Evolutionary conservation across 2,113 vertebrate species (phyloP).

Genomic region (Apteryx owenii): DNA sequence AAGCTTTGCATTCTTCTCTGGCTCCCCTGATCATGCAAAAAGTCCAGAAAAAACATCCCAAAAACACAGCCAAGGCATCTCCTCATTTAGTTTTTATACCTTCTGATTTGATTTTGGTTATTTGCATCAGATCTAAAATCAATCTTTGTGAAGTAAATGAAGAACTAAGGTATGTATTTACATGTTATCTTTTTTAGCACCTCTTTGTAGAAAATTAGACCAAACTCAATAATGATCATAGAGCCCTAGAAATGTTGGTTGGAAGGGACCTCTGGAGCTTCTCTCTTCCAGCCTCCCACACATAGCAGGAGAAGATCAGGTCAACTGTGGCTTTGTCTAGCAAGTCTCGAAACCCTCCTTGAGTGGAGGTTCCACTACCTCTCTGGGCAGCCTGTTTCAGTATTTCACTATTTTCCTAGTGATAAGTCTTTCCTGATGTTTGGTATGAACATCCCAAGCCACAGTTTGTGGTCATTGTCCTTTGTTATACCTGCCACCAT

Average conservation of each 20-base stretch:
- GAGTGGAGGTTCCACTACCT: fast-evolving
- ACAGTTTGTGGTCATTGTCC: not conserved
- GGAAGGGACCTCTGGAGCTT: not conserved
- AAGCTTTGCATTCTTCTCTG: not conserved
- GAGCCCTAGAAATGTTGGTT: not conserved
- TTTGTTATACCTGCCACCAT: not conserved
- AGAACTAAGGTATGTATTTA: not conserved
- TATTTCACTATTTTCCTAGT: not conserved
- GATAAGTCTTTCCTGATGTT: not conserved
- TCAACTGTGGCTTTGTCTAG: not conserved
- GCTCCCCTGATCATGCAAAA: not conserved
- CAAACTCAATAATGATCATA: not conserved
- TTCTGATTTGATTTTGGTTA: not conserved
- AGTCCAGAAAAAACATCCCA: not conserved
- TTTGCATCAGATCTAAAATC: not conserved
- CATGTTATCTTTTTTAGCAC: not conserved
- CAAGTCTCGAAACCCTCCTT: not conserved
- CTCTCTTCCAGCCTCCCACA: not conserved
- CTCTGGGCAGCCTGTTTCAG: not conserved
- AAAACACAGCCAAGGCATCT: not conserved
- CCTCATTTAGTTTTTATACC: not conserved
- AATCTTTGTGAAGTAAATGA: not conserved
- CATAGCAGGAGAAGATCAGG: not conserved
- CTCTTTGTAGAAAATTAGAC: not conserved
- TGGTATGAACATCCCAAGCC: not conserved